These are phyloP conservation scores for Cyphomyrus plagiostoma DNA, from an alignment of 2,113 vertebrate species.

Conservation along the genomic window DNA sequence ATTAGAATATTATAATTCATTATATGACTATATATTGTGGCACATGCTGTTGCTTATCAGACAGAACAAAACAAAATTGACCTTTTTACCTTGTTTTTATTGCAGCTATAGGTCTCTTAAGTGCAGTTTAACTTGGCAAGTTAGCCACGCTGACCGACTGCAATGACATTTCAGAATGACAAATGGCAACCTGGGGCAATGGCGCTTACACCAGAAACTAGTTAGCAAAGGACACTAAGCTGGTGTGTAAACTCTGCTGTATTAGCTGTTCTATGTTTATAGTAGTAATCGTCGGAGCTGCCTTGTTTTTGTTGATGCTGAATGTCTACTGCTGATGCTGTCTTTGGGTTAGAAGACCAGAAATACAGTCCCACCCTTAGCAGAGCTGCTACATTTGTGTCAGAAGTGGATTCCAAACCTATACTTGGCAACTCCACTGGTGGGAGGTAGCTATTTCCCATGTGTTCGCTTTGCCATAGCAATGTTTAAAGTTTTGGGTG, in stretches of 20 bases:
- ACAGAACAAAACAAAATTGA: neutral
- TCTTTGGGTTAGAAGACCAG: neutral
- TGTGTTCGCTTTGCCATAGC: neutral
- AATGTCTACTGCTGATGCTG: neutral
- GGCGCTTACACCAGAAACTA: neutral
- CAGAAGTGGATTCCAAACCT: neutral
- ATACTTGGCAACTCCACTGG: neutral
- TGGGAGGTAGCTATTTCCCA: neutral
- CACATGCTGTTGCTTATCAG: neutral
- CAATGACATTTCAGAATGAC: neutral
- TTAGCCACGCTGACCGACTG: neutral
- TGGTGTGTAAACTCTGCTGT: neutral
- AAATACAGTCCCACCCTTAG: neutral
- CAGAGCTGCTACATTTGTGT: neutral
- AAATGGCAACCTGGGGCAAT: neutral
- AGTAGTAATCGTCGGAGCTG: neutral
- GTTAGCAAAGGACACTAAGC: neutral
- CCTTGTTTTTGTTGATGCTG: neutral
- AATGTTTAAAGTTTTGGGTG: neutral
- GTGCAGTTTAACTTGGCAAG: neutral
- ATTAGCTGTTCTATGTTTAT: neutral
- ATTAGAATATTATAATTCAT: neutral
- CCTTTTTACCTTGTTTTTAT: neutral
- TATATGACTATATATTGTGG: neutral
- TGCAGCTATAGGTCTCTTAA: neutral